phyloP scores from a whole-genome alignment of 1,140 invertebrate species.

The Belonocnema kinseyi region DNA sequence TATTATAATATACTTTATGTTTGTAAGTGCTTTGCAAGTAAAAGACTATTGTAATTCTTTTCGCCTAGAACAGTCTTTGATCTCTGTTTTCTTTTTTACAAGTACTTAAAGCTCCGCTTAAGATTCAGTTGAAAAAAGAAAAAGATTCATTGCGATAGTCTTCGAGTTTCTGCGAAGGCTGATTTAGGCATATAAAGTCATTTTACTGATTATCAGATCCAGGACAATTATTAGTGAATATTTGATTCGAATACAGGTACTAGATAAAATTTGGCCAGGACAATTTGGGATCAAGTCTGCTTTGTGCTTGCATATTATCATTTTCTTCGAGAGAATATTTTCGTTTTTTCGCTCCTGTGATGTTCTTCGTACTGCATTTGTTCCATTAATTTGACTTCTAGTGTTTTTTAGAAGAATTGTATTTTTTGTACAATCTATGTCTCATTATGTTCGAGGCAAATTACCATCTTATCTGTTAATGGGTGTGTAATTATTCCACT shows the following conservation, averaged over 20 bases:
- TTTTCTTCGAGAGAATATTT: background rate
- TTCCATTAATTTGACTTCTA: slow-evolving; percentile 20
- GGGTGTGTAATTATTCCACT: slow-evolving; percentile 39
- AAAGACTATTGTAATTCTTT: slow-evolving; percentile 30
- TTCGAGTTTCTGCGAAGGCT: slow-evolving; percentile 37
- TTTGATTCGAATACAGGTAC: slow-evolving; percentile 13
- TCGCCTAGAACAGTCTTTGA: slow-evolving; percentile 34
- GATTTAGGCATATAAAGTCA: slow-evolving; percentile 32
- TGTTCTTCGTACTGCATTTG: slow-evolving; percentile 25
- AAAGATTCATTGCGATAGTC: background rate
- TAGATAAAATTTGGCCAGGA: slow-evolving; percentile 30
- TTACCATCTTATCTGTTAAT: slow-evolving; percentile 36
- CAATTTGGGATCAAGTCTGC: slow-evolving; percentile 40
- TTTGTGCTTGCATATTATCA: slow-evolving; percentile 24
- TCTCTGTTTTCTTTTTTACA: slow-evolving; percentile 35
- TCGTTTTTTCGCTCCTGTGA: slow-evolving; percentile 15
- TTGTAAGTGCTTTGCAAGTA: slow-evolving; percentile 32
- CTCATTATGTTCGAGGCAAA: slow-evolving; percentile 33
- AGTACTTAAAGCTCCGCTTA: background rate
- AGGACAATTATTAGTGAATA: slow-evolving; percentile 36
- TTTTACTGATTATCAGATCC: slow-evolving; percentile 15
- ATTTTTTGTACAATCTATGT: slow-evolving; percentile 8
- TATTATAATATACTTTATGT: slow-evolving; percentile 35
- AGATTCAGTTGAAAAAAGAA: background rate
- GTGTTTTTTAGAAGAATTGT: slow-evolving; percentile 1